Evolutionary conservation across 2,888 invertebrate genomes (phyloP).

Genomic region (Crossocerus cetratus): DNA sequence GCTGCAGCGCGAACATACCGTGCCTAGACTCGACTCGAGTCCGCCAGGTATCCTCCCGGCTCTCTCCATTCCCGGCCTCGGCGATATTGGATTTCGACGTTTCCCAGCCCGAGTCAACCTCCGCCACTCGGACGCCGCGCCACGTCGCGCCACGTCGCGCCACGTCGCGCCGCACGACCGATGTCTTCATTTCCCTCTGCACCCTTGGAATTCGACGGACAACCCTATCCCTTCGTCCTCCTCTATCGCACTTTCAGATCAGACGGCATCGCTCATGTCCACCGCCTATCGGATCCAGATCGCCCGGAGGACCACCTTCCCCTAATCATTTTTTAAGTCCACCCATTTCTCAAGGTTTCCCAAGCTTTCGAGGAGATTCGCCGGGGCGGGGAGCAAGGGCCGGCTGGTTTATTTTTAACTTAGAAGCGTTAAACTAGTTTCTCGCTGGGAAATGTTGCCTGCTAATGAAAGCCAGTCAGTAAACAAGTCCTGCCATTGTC

Average conservation of each 20-base stretch:
- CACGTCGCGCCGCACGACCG: conserved; percentile 19
- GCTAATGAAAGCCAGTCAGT: too few relatives aligned
- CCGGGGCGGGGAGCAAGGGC: not conserved
- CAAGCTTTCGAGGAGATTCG: not conserved
- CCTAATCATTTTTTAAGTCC: too few relatives aligned
- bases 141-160: not conserved
- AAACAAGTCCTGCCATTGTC: too few relatives aligned
- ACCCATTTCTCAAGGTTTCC: not conserved
- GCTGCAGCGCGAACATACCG: conserved; percentile 70
- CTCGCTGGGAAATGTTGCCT: too few relatives aligned
- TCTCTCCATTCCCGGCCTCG: not conserved
- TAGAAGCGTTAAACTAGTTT: too few relatives aligned
- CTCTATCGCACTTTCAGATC: not conserved
- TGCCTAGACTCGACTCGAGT: conserved; percentile 60
- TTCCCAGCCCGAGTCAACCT: conserved; percentile 34
- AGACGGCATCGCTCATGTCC: not conserved
- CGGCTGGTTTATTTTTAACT: not conserved
- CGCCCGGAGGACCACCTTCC: not conserved
- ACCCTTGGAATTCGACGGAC: conserved; percentile 16
- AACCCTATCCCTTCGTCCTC: not conserved
- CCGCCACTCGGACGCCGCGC: conserved; percentile 31
- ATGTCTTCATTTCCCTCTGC: conserved; percentile 41
- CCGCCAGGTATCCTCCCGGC: conserved; percentile 41
- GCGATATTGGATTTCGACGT: conserved; percentile 59
- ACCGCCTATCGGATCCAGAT: not conserved